Conservation (phyloP, 2,113 vertebrate species). For the Phoenicopterus ruber region DNA sequence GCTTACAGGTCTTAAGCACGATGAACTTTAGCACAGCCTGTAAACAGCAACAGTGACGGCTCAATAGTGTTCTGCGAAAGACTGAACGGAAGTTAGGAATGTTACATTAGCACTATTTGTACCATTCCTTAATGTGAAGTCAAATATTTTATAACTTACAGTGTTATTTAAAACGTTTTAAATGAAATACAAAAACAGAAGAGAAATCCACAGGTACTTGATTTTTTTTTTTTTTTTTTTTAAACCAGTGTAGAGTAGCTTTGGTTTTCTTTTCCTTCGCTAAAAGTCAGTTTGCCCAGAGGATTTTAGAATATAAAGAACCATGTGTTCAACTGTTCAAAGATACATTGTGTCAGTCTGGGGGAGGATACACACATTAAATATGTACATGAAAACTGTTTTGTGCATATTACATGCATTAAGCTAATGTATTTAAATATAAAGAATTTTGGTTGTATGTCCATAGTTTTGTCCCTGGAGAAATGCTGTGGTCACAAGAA, state of each 20-base stretch:
- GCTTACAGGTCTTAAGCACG: slow-evolving; percentile 73
- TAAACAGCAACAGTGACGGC: background rate
- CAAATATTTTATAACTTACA: slow-evolving; percentile 5
- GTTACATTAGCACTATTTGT: background rate
- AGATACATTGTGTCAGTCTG: background rate
- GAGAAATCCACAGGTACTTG: background rate
- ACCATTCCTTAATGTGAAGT: background rate
- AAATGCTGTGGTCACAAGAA: background rate
- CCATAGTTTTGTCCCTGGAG: background rate
- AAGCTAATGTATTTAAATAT: background rate
- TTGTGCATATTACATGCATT: background rate
- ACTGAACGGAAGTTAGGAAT: background rate
- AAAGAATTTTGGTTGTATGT: background rate
- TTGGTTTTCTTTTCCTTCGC: background rate
- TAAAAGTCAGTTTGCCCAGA: background rate
- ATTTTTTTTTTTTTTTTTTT: background rate
- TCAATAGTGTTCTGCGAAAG: background rate
- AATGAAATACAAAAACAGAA: background rate
- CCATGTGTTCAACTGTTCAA: background rate
- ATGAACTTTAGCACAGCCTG: slow-evolving; percentile 84
- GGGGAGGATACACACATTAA: background rate
- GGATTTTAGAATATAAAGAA: background rate
- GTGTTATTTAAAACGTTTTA: slow-evolving; percentile 23
- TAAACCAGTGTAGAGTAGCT: background rate
- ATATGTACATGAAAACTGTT: background rate